Conservation (phyloP, 2,888 invertebrate species). For the Macrophya alboannulata region DNA sequence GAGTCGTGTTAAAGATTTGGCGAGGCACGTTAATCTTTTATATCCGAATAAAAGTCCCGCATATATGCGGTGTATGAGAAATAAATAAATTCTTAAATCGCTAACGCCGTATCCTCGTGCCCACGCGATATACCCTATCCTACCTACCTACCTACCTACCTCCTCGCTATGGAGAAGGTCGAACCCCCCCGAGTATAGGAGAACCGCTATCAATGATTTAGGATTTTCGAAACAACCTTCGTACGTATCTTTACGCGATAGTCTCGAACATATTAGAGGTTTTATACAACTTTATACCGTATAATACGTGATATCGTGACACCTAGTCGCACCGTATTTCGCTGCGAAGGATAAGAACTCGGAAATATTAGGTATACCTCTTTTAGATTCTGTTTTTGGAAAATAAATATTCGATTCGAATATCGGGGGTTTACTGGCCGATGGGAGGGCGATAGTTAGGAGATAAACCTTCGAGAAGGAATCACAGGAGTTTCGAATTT, state of each 20-base stretch:
- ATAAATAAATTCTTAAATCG: constrained; percentile 21
- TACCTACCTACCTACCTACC: constrained; percentile 1
- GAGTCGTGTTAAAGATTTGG: constrained; percentile 41
- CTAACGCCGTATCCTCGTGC: neutral
- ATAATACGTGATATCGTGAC: neutral
- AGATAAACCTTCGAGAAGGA: neutral
- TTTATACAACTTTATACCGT: constrained; percentile 37
- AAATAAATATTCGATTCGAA: neutral
- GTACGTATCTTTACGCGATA: constrained; percentile 50
- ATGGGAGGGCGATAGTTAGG: neutral
- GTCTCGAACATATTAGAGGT: constrained; percentile 51
- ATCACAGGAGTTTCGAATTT: neutral
- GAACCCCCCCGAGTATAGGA: neutral
- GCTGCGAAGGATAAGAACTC: neutral
- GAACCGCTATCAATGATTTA: constrained; percentile 58
- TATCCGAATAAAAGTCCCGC: constrained; percentile 24
- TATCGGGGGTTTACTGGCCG: neutral
- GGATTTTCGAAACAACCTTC: constrained; percentile 55
- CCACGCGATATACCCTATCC: constrained; percentile 23
- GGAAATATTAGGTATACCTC: neutral
- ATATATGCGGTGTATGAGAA: neutral
- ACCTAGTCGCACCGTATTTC: neutral
- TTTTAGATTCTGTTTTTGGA: neutral
- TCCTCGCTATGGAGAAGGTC: neutral
- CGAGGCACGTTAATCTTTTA: constrained; percentile 38